A percentile compares a stretch with the other conserved stretches of the same genome.
Conservation (phyloP, 2,113 vertebrate genomes). For the Phylloscopus trochilus region DNA sequence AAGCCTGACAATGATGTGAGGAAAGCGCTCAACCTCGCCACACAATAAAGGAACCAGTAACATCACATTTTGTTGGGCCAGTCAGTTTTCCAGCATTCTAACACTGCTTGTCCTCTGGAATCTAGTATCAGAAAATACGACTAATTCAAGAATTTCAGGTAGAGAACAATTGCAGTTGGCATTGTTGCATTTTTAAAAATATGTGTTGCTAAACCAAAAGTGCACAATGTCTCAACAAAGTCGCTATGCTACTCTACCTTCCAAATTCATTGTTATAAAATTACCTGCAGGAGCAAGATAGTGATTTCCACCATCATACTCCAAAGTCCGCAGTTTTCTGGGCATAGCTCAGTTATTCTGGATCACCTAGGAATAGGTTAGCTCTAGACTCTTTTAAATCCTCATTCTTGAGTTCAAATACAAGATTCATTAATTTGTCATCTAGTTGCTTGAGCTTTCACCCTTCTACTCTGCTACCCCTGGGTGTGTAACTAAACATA, state of each 20-base stretch:
- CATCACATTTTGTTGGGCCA: background rate
- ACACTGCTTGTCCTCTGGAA: background rate
- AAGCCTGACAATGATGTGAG: background rate
- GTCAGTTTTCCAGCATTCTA: background rate
- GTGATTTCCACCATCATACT: background rate
- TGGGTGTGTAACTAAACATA: background rate
- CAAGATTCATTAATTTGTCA: background rate
- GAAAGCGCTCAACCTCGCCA: background rate
- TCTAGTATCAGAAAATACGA: background rate
- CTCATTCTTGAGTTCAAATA: background rate
- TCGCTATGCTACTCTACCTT: fast-evolving
- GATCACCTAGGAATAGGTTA: background rate
- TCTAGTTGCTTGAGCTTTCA: background rate
- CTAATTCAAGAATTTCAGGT: background rate
- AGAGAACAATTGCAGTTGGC: background rate
- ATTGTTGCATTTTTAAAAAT: background rate
- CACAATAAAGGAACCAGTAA: background rate
- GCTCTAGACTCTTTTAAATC: background rate
- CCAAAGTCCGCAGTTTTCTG: background rate
- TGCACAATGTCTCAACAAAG: background rate
- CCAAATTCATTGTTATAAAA: background rate
- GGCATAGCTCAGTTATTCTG: background rate
- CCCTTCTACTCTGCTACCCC: background rate
- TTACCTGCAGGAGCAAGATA: background rate
- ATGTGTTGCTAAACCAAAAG: background rate